Evolutionary conservation across 2,113 vertebrate genomes (phyloP).

Genomic region (Lampris incognitus): DNA sequence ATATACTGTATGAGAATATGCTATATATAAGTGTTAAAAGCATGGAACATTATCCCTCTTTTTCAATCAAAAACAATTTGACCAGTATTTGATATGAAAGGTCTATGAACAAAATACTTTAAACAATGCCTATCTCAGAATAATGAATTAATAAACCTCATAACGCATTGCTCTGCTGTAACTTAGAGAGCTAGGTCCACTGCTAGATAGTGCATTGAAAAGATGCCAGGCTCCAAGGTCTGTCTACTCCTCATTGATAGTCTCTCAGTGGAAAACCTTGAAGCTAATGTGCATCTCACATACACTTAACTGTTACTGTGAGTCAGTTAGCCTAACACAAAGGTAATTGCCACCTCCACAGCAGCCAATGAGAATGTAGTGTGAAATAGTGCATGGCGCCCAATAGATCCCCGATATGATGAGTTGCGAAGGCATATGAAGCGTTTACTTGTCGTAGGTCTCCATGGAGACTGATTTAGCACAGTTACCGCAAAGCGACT

Average conservation of each 20-base stretch:
- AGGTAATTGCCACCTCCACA: constrained; percentile 80
- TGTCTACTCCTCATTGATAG: constrained; percentile 42
- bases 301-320: constrained; percentile 76
- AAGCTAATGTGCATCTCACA: constrained; percentile 69
- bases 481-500: constrained; percentile 81
- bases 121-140: background rate
- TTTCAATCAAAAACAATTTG: background rate
- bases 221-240: constrained; percentile 39
- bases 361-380: constrained; percentile 75
- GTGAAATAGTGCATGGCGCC: constrained; percentile 80
- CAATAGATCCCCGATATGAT: constrained; percentile 80
- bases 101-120: background rate
- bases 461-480: constrained; percentile 79
- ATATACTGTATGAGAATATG: too few relatives aligned
- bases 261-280: constrained; percentile 65
- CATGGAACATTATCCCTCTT: too few relatives aligned
- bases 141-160: constrained; percentile 28
- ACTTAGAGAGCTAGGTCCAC: constrained; percentile 34
- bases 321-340: constrained; percentile 78
- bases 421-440: constrained; percentile 78
- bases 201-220: constrained; percentile 59
- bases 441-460: constrained; percentile 79
- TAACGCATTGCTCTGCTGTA: constrained; percentile 38
- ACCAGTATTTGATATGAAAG: constrained; percentile 1
- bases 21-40: too few relatives aligned